Evolutionary conservation across 2,113 vertebrate species (phyloP).

Genomic region (Paratilapia polleni): DNA sequence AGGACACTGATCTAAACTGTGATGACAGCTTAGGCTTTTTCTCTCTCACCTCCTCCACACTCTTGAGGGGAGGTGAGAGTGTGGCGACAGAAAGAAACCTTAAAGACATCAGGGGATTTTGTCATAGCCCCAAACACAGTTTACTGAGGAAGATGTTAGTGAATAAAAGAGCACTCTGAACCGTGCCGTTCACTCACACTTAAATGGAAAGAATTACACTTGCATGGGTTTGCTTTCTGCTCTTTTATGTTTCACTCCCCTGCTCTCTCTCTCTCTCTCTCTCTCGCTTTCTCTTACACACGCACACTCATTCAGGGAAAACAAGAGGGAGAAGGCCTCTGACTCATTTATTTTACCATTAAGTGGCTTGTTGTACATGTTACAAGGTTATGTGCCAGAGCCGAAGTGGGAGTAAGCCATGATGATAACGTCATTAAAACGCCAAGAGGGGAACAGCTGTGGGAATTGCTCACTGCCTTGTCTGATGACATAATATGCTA

Average conservation of each 20-base stretch:
- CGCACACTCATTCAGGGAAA: background rate
- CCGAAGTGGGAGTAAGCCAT: conserved; percentile 33
- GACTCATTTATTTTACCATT: conserved; percentile 59
- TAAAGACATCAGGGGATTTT: too few species aligned
- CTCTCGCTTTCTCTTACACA: background rate
- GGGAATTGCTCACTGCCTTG: conserved; percentile 11
- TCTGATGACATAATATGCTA: conserved; percentile 33
- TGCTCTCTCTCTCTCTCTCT: background rate
- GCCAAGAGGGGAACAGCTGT: conserved; percentile 17
- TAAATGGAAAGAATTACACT: conserved; percentile 22
- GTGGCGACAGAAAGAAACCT: conserved; percentile 45
- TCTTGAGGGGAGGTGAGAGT: conserved; percentile 52
- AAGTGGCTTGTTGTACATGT: conserved; percentile 41
- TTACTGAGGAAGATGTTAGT: conserved; percentile 4
- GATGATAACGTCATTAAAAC: conserved; percentile 50
- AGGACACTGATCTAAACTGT: conserved; percentile 67
- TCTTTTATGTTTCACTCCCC: too few species aligned
- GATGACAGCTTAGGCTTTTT: conserved; percentile 67
- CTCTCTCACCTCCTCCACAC: conserved; percentile 64
- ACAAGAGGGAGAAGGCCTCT: conserved; percentile 22
- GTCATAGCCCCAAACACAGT: conserved; percentile 15
- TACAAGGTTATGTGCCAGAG: conserved; percentile 39
- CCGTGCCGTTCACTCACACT: conserved; percentile 43
- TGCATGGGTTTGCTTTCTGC: conserved; percentile 2
- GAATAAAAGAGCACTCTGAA: conserved; percentile 38